These are phyloP conservation scores for Meriones unguiculatus DNA, from an alignment of 2,113 vertebrate species.

Conservation along the genomic window DNA sequence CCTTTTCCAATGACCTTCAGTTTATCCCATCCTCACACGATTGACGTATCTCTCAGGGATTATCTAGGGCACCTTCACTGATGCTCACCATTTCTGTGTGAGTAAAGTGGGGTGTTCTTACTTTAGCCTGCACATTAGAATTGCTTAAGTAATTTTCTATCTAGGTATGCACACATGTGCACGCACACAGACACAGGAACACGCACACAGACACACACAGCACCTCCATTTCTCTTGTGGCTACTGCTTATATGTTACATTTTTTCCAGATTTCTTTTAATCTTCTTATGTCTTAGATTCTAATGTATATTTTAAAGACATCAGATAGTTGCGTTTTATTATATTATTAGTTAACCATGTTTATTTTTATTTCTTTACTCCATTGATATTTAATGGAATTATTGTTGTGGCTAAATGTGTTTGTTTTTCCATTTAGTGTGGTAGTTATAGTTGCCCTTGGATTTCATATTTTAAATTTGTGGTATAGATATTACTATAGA, in stretches of 20 bases:
- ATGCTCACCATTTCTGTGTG: neutral
- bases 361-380: neutral
- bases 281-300: constrained; percentile 15
- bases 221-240: neutral
- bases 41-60: neutral
- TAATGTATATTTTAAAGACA: neutral
- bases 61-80: neutral
- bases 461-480: neutral
- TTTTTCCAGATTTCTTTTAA: neutral
- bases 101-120: neutral
- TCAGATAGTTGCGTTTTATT: neutral
- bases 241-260: neutral
- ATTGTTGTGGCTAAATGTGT: neutral
- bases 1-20: neutral
- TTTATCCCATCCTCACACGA: neutral
- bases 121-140: neutral
- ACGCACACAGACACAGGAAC: neutral
- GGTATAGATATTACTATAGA: neutral
- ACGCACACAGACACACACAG: neutral
- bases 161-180: neutral
- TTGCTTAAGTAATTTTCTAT: neutral
- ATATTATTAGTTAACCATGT: neutral
- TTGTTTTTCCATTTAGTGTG: neutral
- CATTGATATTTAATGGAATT: neutral
- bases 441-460: neutral